Evolutionary conservation across 2,888 invertebrate species (phyloP).

Genomic region (Drosophila robusta): DNA sequence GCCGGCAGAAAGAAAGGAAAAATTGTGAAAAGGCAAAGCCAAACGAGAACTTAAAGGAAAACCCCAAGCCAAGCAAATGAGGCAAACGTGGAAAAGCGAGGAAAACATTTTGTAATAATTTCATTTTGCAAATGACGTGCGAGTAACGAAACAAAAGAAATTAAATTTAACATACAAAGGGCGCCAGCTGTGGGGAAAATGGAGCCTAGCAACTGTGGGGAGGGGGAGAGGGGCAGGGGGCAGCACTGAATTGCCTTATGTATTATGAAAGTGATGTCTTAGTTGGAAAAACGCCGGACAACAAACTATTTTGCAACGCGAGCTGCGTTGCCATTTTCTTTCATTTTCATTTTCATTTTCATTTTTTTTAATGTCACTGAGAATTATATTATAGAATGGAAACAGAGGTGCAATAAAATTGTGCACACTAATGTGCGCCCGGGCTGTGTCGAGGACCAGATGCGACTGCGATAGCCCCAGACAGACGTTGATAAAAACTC

Average conservation of each 20-base stretch:
- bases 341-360: background rate
- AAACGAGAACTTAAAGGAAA: conserved; percentile 32
- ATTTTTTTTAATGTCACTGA: conserved; percentile 71
- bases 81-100: conserved; percentile 42
- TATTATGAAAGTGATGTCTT: conserved; percentile 75
- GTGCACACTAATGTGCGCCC: conserved; percentile 74
- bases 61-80: conserved; percentile 47
- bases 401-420: conserved; percentile 82
- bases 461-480: conserved; percentile 63
- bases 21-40: conserved; percentile 31
- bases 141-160: conserved; percentile 83
- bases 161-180: conserved; percentile 77
- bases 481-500: conserved; percentile 77
- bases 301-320: conserved; percentile 69
- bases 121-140: conserved; percentile 83
- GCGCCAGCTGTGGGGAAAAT: background rate
- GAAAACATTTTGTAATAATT: conserved; percentile 81
- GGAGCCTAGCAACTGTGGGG: background rate
- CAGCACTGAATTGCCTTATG: conserved; percentile 62
- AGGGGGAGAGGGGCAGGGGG: conserved; percentile 4
- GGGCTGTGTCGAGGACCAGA: conserved; percentile 39
- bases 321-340: conserved; percentile 52
- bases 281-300: conserved; percentile 31
- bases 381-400: conserved; percentile 67
- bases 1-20: conserved; percentile 34